Conservation (phyloP, 2,113 vertebrate genomes). For the Leptosomus discolor region DNA sequence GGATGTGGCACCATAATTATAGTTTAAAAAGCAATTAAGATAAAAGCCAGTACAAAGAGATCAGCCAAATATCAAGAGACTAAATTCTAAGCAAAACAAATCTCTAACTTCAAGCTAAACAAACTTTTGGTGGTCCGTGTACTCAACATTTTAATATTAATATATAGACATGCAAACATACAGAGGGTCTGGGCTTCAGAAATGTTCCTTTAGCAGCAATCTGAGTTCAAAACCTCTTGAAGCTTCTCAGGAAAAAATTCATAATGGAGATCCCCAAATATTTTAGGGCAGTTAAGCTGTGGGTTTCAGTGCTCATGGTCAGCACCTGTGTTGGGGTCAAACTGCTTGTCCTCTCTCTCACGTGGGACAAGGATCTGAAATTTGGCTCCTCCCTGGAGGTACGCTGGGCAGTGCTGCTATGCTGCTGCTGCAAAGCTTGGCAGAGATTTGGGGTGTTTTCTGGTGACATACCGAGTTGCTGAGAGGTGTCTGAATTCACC, state of each 20-base stretch:
- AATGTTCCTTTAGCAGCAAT: neutral
- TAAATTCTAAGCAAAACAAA: constrained; percentile 55
- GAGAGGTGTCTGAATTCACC: neutral
- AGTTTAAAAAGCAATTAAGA: constrained; percentile 51
- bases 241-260: neutral
- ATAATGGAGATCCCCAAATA: neutral
- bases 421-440: neutral
- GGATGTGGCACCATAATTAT: constrained; percentile 47
- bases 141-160: constrained; percentile 30
- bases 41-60: constrained; percentile 57
- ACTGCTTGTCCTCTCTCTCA: neutral
- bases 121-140: constrained; percentile 51
- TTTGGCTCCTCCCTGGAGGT: neutral
- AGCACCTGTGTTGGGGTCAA: neutral
- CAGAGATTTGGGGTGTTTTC: neutral
- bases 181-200: neutral
- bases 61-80: constrained; percentile 61
- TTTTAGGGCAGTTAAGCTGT: neutral
- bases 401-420: accelerated
- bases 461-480: neutral
- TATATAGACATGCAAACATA: neutral
- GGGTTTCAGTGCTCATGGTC: neutral
- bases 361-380: neutral
- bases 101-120: constrained; percentile 52
- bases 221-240: neutral